phyloP scores from a whole-genome alignment of 2,888 invertebrate species.

The Strigamia transsilvanica region DNA sequence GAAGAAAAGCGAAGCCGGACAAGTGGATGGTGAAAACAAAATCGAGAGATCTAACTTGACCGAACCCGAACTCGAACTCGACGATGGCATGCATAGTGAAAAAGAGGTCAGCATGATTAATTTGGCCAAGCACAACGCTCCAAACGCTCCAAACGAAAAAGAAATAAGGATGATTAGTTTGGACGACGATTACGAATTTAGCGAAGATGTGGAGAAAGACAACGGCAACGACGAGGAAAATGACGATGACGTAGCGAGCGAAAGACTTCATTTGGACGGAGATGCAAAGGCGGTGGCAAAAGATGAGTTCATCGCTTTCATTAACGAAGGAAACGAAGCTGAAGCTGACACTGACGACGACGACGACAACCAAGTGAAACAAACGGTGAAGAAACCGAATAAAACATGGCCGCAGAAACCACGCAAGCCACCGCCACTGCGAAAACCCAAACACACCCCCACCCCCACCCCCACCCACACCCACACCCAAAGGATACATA shows the following conservation, averaged over 20 bases:
- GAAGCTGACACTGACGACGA: too few species aligned
- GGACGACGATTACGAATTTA: neutral
- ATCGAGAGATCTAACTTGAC: constrained; percentile 42
- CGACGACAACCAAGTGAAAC: neutral
- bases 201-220: neutral
- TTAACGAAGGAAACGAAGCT: neutral
- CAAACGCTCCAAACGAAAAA: neutral
- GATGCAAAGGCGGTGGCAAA: neutral
- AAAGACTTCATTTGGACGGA: neutral
- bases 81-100: too few species aligned
- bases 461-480: too few species aligned
- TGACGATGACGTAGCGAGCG: neutral
- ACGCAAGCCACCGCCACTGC: too few species aligned
- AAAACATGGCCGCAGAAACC: neutral
- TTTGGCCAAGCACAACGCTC: too few species aligned
- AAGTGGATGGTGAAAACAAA: constrained; percentile 18
- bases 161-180: neutral
- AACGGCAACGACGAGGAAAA: too few species aligned
- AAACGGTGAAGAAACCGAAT: neutral
- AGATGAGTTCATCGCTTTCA: neutral
- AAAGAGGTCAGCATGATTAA: too few species aligned
- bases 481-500: neutral
- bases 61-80: neutral
- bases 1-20: neutral
- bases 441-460: too few species aligned